Conservation (phyloP, 2,797 vertebrate species). For the Taenioides sp. region DNA sequence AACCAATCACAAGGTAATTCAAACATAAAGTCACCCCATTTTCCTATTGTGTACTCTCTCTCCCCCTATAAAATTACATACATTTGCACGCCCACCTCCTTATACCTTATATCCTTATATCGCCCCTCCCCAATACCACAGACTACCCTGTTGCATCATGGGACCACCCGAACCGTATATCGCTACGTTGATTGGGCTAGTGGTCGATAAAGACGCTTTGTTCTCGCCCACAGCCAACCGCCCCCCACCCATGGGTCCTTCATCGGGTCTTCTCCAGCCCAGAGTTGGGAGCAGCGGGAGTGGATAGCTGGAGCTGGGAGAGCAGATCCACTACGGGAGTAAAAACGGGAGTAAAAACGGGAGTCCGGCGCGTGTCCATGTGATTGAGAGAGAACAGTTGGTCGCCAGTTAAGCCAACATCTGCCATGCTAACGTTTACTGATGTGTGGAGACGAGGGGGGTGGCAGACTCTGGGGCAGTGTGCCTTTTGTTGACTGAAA, state of each 20-base stretch:
- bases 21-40: no score
- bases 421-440: conserved; percentile 26
- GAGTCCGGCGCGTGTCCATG: conserved; percentile 46
- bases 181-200: conserved; percentile 55
- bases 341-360: conserved; percentile 14
- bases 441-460: not conserved
- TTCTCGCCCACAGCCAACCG: conserved; percentile 27
- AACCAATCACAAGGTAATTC: no score
- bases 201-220: conserved; percentile 64
- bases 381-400: conserved; percentile 65
- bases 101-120: no score
- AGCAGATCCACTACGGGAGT: conserved; percentile 67
- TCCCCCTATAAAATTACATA: conserved; percentile 21
- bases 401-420: conserved; percentile 52
- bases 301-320: conserved; percentile 60
- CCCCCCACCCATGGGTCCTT: conserved; percentile 59
- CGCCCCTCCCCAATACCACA: conserved; percentile 8
- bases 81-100: conserved; percentile 26
- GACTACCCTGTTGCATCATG: conserved; percentile 32
- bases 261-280: conserved; percentile 66
- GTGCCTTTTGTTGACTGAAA: no score
- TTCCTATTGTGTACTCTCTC: no score
- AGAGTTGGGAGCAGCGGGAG: conserved; percentile 42
- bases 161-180: conserved; percentile 51
- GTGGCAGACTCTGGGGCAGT: not conserved